Conservation (phyloP, 1,140 invertebrate species). For the Procambarus clarkii region DNA sequence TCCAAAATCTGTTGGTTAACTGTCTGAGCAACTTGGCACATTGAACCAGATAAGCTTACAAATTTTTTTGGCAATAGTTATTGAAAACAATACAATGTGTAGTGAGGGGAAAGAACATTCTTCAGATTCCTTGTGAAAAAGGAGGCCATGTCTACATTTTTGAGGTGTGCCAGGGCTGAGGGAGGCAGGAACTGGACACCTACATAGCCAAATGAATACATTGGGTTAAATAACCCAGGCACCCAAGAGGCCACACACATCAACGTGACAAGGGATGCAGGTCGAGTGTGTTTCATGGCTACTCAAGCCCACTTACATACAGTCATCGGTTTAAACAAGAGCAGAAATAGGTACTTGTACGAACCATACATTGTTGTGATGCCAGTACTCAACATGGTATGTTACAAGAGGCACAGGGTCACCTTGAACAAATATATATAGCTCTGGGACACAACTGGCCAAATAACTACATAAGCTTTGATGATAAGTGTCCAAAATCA, state of each 20-base stretch:
- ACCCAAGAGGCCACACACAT: slow-evolving; percentile 19
- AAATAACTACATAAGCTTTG: background rate
- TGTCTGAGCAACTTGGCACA: slow-evolving; percentile 34
- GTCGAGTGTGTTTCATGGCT: background rate
- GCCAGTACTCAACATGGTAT: slow-evolving; percentile 6
- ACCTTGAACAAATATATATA: background rate
- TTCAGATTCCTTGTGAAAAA: background rate
- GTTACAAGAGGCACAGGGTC: slow-evolving; percentile 12
- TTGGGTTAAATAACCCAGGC: slow-evolving; percentile 3
- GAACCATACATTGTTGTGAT: slow-evolving; percentile 7
- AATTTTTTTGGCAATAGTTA: background rate
- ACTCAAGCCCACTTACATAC: slow-evolving; percentile 16
- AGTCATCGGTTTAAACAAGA: slow-evolving; percentile 20
- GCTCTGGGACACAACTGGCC: slow-evolving; percentile 9
- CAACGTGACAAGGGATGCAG: background rate
- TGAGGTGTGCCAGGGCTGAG: slow-evolving; percentile 16
- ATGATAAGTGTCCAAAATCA: background rate
- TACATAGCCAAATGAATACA: background rate
- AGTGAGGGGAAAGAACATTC: slow-evolving; percentile 9
- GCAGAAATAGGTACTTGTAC: slow-evolving; percentile 15
- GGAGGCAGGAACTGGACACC: slow-evolving; percentile 15
- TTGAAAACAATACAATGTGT: background rate
- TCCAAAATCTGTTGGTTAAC: slow-evolving; percentile 9
- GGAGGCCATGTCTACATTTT: slow-evolving; percentile 13
- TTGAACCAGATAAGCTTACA: slow-evolving; percentile 17